Conservation (phyloP, 2,113 vertebrate genomes). For the Centropristis striata region DNA sequence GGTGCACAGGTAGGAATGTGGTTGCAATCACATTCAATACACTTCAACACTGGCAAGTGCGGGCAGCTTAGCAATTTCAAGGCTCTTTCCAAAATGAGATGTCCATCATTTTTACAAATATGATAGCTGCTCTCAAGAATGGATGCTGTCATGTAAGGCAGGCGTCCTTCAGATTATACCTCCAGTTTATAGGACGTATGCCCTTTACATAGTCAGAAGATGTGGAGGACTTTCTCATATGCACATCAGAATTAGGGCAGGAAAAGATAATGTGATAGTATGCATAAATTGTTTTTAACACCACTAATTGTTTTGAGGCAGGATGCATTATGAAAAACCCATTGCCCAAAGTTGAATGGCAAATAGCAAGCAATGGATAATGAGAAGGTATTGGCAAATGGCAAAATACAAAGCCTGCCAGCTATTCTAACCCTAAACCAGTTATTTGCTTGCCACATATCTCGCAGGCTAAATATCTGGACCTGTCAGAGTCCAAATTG, state of each 20-base stretch:
- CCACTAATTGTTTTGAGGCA: too few species aligned
- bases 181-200: neutral
- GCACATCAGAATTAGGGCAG: neutral
- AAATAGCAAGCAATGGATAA: too few species aligned
- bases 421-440: too few species aligned
- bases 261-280: too few species aligned
- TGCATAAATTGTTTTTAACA: too few species aligned
- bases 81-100: constrained; percentile 47
- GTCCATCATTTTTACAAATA: constrained; percentile 45
- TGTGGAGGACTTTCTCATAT: neutral
- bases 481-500: too few species aligned
- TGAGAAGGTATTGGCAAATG: too few species aligned
- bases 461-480: too few species aligned
- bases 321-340: too few species aligned
- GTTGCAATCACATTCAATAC: constrained; percentile 52
- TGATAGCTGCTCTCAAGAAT: constrained; percentile 19
- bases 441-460: too few species aligned
- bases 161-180: neutral
- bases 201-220: neutral
- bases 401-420: too few species aligned
- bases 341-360: too few species aligned
- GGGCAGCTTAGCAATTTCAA: constrained; percentile 31
- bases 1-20: constrained; percentile 30
- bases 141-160: constrained; percentile 7
- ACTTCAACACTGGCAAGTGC: constrained; percentile 20